A percentile compares a stretch with the other conserved stretches of the same genome.
phyloP scores from a whole-genome alignment of 2,888 invertebrate genomes.

The Nemurella pictetii region DNA sequence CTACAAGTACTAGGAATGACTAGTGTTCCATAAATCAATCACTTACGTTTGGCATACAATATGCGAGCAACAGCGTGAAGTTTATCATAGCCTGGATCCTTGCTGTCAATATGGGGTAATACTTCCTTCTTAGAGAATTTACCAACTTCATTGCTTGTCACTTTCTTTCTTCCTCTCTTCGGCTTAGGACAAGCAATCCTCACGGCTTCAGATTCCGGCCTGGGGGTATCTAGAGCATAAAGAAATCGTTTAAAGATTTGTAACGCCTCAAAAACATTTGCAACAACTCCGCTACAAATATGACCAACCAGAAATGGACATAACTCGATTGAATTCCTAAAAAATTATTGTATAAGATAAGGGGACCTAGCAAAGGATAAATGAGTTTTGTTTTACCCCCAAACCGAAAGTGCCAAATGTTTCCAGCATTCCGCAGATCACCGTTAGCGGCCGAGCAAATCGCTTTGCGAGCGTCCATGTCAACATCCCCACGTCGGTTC shows the following conservation, averaged over 20 bases:
- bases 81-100: not conserved
- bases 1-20: no score
- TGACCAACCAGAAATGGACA: no score
- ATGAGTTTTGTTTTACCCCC: not conserved
- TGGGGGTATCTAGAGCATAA: no score
- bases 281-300: no score
- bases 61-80: not conserved
- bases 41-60: not conserved
- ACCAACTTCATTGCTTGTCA: no score
- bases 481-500: not conserved
- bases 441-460: not conserved
- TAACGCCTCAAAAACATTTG: no score
- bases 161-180: not conserved
- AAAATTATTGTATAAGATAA: no score
- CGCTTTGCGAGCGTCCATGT: not conserved
- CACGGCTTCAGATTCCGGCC: no score
- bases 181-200: not conserved
- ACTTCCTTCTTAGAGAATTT: not conserved
- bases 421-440: not conserved
- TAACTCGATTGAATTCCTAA: no score
- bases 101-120: not conserved
- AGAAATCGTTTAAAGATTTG: no score
- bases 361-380: no score
- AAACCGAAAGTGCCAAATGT: not conserved
- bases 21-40: not conserved